Base-by-base conservation (phyloP, 2,888 invertebrate genomes). In the Philhelius pedissequus region DNA sequence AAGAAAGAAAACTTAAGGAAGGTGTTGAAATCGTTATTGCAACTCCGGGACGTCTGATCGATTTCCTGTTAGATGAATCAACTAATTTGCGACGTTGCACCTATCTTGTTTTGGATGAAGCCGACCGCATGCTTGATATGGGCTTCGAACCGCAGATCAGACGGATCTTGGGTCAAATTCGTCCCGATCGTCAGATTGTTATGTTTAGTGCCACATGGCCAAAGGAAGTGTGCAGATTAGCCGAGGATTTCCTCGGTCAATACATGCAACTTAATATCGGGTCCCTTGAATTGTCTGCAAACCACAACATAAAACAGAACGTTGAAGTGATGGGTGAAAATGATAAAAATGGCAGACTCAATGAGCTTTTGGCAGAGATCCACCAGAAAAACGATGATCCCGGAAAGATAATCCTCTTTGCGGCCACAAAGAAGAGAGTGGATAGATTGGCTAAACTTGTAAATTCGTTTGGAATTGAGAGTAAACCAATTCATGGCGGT, bases 191-290 rank as follows among this genome's bases (percentile, higher is more conserved):
- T 88, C 99, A 99, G 92, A 97, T 97, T 13, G 93, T 99, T 48
- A 99, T 99, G 99, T 99, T 98, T 97, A 98, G 97, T 86, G 99
- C 99, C 0, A 99, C 99, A n/a, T 99, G 99, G 99, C 98, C 99
- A 0, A 97, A 97, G 89, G 98, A 99, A 93, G 98, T 99, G 1
- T 94, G 96, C 86, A 95, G 95, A 88, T 92, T 99, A 83, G 99
- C 99, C 20, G 96, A 97, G 88, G 98, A 99, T 89, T 99, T 98
- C 90, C 93, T 99, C 25, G 94, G 94, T 68, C 95, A 97, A 89
- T 97, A 97, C 89, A 94, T 96, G 69, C 97, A 98, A 92, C 94
- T 98, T 68, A 99, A 97, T 89, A 95, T 97, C 88, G 97, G 97
- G 4, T 95, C 96, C 0, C 90, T 96, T 66, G 94, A 95, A 79